Conservation (phyloP, 2,113 vertebrate genomes). For the Oncorhynchus nerka region DNA sequence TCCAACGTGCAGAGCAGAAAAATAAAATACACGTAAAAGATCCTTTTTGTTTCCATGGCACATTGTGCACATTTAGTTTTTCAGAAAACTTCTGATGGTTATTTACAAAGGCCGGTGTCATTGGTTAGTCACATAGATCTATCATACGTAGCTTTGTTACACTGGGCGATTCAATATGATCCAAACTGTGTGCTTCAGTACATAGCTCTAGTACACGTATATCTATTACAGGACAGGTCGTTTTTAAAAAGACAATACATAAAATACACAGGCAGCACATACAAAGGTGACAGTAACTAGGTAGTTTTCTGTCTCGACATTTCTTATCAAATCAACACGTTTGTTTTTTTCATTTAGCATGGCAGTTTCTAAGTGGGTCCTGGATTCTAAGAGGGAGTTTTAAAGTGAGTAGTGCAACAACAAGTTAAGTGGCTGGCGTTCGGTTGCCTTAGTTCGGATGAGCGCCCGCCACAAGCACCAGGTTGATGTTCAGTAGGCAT, state of each 20-base stretch:
- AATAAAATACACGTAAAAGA: constrained; percentile 50
- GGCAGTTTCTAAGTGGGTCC: constrained; percentile 33
- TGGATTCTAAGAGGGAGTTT: constrained; percentile 36
- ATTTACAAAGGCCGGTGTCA: constrained; percentile 54
- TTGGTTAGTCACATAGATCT: constrained; percentile 38
- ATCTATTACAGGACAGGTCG: constrained; percentile 4
- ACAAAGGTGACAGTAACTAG: constrained; percentile 11
- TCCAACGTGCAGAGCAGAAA: constrained; percentile 41
- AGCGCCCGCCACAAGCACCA: no score
- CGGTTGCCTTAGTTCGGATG: constrained; percentile 17
- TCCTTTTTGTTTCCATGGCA: constrained; percentile 48
- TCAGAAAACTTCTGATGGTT: constrained; percentile 59
- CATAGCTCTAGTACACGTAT: constrained; percentile 24
- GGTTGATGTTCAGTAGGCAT: no score
- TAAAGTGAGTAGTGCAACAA: constrained; percentile 73
- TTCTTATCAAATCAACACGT: background rate
- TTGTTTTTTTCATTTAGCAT: background rate
- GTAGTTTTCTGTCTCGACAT: constrained; percentile 9
- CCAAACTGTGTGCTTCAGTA: constrained; percentile 64
- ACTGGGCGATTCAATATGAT: constrained; percentile 64
- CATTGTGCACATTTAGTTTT: constrained; percentile 45
- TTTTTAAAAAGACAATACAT: constrained; percentile 27
- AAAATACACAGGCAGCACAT: constrained; percentile 27
- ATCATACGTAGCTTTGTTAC: constrained; percentile 31
- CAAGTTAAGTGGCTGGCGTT: constrained; percentile 36